Evolutionary conservation across 2,888 invertebrate genomes (phyloP), one percentile per base, ranked within the genome.

Genomic region (Blastobasis adustella): DNA sequence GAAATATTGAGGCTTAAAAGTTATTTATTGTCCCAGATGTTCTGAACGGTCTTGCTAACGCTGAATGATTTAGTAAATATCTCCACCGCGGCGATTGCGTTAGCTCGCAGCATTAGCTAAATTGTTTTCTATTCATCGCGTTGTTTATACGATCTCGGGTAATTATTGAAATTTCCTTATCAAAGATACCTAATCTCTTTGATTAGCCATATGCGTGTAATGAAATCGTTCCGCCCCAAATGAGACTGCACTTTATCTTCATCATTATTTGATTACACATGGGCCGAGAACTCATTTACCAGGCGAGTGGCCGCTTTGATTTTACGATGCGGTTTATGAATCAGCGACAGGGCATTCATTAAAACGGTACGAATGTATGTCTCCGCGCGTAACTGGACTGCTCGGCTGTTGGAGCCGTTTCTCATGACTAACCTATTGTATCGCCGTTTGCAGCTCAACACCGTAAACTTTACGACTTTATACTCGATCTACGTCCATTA

Each of bases 261-360:
- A 52, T 54, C 50, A 53, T 52, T 56, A 54, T 52, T 50, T 49
- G 49, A 58, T 57, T 62, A 58, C 56, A 59, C 52, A 69, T 66
- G 65, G 62, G 50, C 66, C 67, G 61, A 62, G 66, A 72, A 69
- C 67, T 68, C 64, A 71, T 73, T 75, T 66, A 58, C 66, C 67
- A 66, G 70, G 63, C 67, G 70, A 75, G 68, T 73, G 73, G 59
- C 49, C 70, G 67, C 67, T 74, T 70, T 72, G 71, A 74, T 77
- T 82, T 79, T 73, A 77, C 70, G 73, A 76, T 67, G 68, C 61
- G 66, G 63, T 64, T 63, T 69, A 72, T 80, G 78, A 82, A 74
- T 82, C 79, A 76, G 72, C 71, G 68, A 70, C 75, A 70, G 64
- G 69, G 71, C 69, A 68, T 76, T 76, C 71, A 70, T 73, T 72